These are phyloP conservation scores for Melanostigma gelatinosum DNA, from an alignment of 2,113 vertebrate species.

Conservation along the genomic window DNA sequence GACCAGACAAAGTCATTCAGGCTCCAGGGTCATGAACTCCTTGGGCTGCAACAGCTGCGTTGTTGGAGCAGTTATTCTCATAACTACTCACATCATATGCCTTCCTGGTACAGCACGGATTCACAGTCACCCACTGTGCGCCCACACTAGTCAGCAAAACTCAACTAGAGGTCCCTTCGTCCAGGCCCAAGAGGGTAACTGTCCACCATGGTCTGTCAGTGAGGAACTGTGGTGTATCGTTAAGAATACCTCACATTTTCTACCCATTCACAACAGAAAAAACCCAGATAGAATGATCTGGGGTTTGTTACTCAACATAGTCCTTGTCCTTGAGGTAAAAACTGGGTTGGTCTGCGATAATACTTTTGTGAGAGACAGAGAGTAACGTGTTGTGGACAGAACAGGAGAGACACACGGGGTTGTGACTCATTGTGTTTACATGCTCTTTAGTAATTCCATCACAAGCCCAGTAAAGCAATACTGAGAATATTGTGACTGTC, in stretches of 20 bases:
- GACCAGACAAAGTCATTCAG: not conserved
- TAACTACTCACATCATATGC: conserved; percentile 31
- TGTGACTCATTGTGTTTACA: conserved; percentile 37
- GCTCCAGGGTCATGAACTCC: not conserved
- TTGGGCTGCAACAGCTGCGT: conserved; percentile 24
- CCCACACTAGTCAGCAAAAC: conserved; percentile 33
- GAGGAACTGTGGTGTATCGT: not conserved
- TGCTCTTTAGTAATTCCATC: conserved; percentile 59
- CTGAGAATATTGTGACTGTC: conserved; percentile 52
- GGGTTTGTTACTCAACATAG: not conserved
- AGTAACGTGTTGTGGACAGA: conserved; percentile 6
- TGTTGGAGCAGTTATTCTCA: conserved; percentile 41
- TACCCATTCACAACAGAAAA: not conserved
- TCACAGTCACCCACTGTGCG: conserved; percentile 1
- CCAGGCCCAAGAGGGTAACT: not conserved
- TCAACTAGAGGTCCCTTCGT: not conserved
- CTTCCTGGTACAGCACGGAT: conserved; percentile 26
- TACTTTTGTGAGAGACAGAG: not conserved
- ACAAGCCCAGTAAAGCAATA: conserved; percentile 56
- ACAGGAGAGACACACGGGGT: conserved; percentile 12
- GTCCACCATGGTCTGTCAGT: not conserved
- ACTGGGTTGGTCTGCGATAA: not conserved
- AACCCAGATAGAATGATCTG: not conserved
- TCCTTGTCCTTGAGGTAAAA: not conserved
- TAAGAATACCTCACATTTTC: not conserved